A percentile compares a stretch with the other conserved stretches of the same genome.
These are phyloP conservation scores for Dynastes maya DNA, from an alignment of 2,888 invertebrate genomes.

Conservation along the genomic window DNA sequence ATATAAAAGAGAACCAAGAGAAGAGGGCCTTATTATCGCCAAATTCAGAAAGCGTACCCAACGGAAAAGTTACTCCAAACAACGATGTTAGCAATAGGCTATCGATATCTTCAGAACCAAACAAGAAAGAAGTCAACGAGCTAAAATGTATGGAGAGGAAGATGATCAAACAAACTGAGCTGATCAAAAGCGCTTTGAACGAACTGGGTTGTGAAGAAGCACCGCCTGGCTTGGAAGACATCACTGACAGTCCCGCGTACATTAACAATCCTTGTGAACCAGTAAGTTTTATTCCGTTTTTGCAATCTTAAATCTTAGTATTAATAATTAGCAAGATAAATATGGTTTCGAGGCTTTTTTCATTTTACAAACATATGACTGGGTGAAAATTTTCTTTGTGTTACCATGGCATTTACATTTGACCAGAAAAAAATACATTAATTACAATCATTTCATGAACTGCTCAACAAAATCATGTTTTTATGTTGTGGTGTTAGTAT, in stretches of 20 bases:
- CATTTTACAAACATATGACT: neutral
- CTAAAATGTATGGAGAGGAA: constrained; percentile 88
- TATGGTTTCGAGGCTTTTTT: neutral
- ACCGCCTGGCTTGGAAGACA: constrained; percentile 87
- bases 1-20: constrained; percentile 85
- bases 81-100: constrained; percentile 63
- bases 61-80: constrained; percentile 65
- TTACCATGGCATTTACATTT: neutral
- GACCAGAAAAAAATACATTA: neutral
- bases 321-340: neutral
- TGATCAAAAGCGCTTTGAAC: constrained; percentile 88
- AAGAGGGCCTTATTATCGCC: constrained; percentile 69
- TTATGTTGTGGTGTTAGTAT: too few relatives aligned
- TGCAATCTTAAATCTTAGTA: neutral
- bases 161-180: constrained; percentile 85
- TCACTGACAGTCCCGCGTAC: constrained; percentile 75
- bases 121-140: constrained; percentile 82
- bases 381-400: constrained; percentile 1
- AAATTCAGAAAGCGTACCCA: constrained; percentile 62
- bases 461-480: too few relatives aligned
- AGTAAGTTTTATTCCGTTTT: constrained; percentile 68
- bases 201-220: constrained; percentile 91
- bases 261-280: constrained; percentile 79
- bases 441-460: too few relatives aligned
- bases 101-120: constrained; percentile 60